These are phyloP conservation scores for Synanthedon formicaeformis DNA, from an alignment of 2,888 invertebrate species.

Conservation along the genomic window DNA sequence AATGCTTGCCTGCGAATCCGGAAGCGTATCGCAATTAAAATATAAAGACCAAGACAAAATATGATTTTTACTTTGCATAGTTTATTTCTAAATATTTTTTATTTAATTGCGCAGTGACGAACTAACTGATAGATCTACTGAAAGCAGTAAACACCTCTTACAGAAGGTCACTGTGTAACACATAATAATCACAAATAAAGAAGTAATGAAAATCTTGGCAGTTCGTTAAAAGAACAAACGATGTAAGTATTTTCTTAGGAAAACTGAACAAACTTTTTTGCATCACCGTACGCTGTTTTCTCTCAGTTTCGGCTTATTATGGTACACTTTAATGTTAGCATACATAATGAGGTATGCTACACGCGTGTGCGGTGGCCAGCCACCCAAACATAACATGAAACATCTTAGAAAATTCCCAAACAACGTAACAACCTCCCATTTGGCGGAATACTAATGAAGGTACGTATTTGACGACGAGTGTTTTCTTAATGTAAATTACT, in stretches of 20 bases:
- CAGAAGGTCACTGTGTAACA: no score
- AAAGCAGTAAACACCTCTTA: no score
- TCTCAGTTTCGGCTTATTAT: slow-evolving; percentile 43
- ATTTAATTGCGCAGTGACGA: no score
- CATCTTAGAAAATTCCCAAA: slow-evolving; percentile 20
- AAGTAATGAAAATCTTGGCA: no score
- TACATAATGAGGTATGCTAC: slow-evolving; percentile 55
- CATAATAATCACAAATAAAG: no score
- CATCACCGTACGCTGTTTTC: slow-evolving; percentile 32
- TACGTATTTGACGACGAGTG: not conserved
- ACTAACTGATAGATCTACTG: no score
- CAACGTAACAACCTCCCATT: slow-evolving; percentile 17
- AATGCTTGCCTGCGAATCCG: no score
- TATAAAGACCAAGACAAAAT: no score
- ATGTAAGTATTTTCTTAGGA: not conserved
- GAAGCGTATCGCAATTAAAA: no score
- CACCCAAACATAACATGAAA: slow-evolving; percentile 31
- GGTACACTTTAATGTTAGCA: slow-evolving; percentile 49
- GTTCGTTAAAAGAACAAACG: no score
- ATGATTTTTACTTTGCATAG: no score
- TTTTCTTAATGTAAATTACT: not conserved
- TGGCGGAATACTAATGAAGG: slow-evolving; percentile 36
- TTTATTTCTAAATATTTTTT: no score
- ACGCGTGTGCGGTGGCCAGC: slow-evolving; percentile 43
- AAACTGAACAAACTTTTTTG: slow-evolving; percentile 7